Evolutionary conservation across 1,140 invertebrate genomes (phyloP).

Genomic region (Coptotermes formosanus): DNA sequence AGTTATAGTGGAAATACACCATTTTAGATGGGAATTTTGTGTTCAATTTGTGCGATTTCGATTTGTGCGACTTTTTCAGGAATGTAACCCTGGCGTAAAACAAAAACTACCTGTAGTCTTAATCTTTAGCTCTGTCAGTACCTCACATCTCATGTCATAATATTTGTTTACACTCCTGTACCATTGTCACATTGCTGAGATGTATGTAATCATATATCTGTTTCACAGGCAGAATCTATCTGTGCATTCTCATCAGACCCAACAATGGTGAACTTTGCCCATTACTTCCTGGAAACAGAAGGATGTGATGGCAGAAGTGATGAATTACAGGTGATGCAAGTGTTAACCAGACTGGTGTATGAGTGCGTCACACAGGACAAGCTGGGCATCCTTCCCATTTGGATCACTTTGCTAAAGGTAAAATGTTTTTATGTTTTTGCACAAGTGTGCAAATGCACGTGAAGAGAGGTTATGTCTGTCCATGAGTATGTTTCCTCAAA

Average conservation of each 20-base stretch:
- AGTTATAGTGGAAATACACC: too few species aligned
- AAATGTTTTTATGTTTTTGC: neutral
- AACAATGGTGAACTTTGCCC: constrained; percentile 54
- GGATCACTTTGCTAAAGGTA: constrained; percentile 68
- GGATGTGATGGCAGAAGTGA: constrained; percentile 34
- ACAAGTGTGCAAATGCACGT: too few species aligned
- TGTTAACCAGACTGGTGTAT: constrained; percentile 73
- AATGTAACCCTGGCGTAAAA: too few species aligned
- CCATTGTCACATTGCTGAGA: constrained; percentile 1
- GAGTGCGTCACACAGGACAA: constrained; percentile 87
- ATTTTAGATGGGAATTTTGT: too few species aligned
- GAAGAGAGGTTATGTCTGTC: too few species aligned
- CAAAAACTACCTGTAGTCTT: too few species aligned
- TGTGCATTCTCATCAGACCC: constrained; percentile 56
- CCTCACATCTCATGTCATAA: too few species aligned
- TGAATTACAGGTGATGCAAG: constrained; percentile 62
- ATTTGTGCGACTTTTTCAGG: too few species aligned
- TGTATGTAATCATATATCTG: neutral
- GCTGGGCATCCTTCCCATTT: constrained; percentile 72
- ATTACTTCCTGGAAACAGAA: constrained; percentile 58
- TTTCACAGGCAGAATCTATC: constrained; percentile 49
- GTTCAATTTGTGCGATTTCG: too few species aligned
- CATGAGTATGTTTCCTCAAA: too few species aligned
- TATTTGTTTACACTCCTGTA: neutral
- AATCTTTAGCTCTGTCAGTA: too few species aligned